Percentiles rank a stretch among this genome's conserved stretches.
phyloP scores from a whole-genome alignment of 2,797 vertebrate species.

The Phrynocephalus forsythii region DNA sequence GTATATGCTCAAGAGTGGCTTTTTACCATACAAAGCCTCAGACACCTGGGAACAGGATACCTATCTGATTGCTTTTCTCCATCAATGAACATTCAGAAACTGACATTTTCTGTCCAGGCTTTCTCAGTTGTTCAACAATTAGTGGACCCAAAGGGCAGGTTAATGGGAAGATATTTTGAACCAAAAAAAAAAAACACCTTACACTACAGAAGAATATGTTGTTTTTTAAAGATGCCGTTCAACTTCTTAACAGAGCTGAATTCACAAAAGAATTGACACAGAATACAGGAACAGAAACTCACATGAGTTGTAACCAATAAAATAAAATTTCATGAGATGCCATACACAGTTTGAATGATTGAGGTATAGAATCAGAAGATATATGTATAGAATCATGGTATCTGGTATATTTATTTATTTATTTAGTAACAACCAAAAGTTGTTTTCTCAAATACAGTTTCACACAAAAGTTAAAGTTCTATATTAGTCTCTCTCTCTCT shows the following conservation, averaged over 20 bases:
- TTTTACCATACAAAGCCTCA: no score
- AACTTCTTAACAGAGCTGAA: background rate
- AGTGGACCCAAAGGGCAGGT: background rate
- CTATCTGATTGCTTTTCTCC: no score
- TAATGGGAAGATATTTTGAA: background rate
- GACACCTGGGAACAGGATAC: no score
- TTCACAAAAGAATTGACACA: background rate
- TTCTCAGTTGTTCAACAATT: no score
- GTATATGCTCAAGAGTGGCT: no score
- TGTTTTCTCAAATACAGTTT: conserved; percentile 51
- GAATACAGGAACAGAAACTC: background rate
- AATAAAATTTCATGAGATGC: background rate
- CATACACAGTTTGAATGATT: background rate
- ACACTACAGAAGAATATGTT: background rate
- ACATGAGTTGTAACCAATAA: background rate
- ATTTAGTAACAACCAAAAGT: conserved; percentile 64
- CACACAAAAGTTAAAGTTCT: conserved; percentile 73
- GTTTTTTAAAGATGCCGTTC: background rate
- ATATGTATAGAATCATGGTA: conserved; percentile 59
- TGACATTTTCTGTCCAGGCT: no score
- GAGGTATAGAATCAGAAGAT: background rate
- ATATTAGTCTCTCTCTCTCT: conserved; percentile 67
- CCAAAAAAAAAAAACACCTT: background rate
- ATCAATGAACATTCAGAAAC: no score
- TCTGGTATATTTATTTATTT: conserved; percentile 47